Evolutionary conservation across 2,113 vertebrate genomes (phyloP), one percentile per base, ranked within the genome.

Genomic region (Eleginops maclovinus): DNA sequence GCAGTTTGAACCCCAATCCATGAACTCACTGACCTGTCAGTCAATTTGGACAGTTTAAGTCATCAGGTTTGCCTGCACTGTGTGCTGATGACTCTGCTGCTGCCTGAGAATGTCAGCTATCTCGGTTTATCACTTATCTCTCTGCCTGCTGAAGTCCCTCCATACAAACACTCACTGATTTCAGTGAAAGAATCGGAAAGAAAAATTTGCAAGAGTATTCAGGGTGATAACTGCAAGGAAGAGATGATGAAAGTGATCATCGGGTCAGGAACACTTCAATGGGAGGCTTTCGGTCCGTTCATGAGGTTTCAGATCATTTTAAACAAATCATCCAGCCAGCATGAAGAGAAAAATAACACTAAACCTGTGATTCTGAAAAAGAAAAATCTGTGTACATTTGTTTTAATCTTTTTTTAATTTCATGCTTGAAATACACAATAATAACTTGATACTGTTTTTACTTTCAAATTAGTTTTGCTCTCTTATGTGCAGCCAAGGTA

Each of bases 21-120:
- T 56, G 75, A 92, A 93, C 91, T 81, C 90, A 56, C 53, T 92
- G 90, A 93, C 90, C 89, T 84, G 67, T 77, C 69, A 71, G 82
- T 93, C 88, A 86, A 65, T 87, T 80, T 75, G 75, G 83, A 86
- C 77, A 47, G 85, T 83, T 84, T 64, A 82, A 88, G 92, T 93
- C 90, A 86, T 83, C 67, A 77, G 81, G 91, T 93, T 92, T 90
- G 82, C 49, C 75, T 91, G 89, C 47, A 63, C 76, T 60, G 66
- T 77, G 64, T 75, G 74, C 83, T 81, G 81, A 85, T 81, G 73
- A 89, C 77, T 80, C 79, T 11, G 2, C 68, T 54, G 54, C 68
- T 73, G 80, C 75, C 61, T 76, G 53, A 61, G 63, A 54, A 46
- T 82, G 81, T 81, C 66, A 79, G 78, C 72, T 82, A 67, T 79